Evolutionary conservation across 2,797 vertebrate species (phyloP), one percentile per base, ranked within the genome.

Genomic region (Hybognathus amarus): DNA sequence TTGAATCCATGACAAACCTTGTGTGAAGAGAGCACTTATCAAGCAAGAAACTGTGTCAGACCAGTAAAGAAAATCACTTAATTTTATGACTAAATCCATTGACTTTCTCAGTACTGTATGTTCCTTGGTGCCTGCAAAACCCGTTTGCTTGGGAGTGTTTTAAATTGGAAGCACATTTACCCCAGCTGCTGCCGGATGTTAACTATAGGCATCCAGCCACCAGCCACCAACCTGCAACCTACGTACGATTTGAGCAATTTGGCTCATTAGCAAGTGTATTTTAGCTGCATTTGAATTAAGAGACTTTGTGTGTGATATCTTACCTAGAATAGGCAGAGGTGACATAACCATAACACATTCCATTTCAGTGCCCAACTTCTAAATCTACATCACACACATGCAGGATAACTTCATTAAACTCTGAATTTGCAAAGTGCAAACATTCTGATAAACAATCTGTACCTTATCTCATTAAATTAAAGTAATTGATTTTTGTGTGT

Each of bases 391-490:
- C 10, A 22, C 47, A 59, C 24, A n/a, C 63, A 59, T 33, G 73
- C 24, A 36, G 59, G 36, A 79, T 59, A 22, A 77, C 66, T 86
- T 75, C 18, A 80, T 80, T 77, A 80, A 80, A 77, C 17, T 79
- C 70, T 36, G 66, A 33, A 69, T 73, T 77, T 74, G 61, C 54
- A 61, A 80, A 79, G 20, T 82, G 74, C 69, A 84, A 54, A 64
- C 54, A 79, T 67, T n/a, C 56, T 63, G 52, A 86, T 64, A 75
- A 77, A 87, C 70, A 75, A 80, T 85, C 79, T 73, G 70, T 77
- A 73, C 64, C 77, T 56, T 76, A 83, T 85, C 81, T 85, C 77
- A 69, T 85, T 86, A 82, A 85, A 84, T 76, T 56, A 82, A 61
- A 87, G 79, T 71, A 68, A 82, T 87, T 47, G 64, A 85, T 79